Conservation (phyloP, 2,888 invertebrate genomes). For the Glyphotaelius pellucidus region DNA sequence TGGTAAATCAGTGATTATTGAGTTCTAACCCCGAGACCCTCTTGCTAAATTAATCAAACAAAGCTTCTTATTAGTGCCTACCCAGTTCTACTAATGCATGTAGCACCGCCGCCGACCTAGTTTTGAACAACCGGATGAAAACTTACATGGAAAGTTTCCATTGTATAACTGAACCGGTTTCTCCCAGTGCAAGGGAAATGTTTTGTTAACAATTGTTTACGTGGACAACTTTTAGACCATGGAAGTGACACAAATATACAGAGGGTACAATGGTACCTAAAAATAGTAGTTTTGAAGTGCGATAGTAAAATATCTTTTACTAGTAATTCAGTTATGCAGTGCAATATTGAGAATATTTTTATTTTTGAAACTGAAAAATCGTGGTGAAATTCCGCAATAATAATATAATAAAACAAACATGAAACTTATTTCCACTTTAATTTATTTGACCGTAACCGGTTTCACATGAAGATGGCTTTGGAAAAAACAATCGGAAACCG, state of each 20-base stretch:
- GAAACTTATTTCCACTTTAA: too few species aligned
- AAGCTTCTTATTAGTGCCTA: neutral
- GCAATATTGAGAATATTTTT: too few species aligned
- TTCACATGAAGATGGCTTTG: too few species aligned
- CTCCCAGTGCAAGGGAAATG: neutral
- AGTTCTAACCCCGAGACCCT: neutral
- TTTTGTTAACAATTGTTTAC: neutral
- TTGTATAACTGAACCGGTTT: neutral
- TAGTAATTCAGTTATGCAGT: neutral
- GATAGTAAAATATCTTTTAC: neutral
- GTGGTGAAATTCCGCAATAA: too few species aligned
- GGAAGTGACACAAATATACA: neutral
- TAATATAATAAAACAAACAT: too few species aligned
- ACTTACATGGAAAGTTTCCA: neutral
- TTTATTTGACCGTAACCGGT: too few species aligned
- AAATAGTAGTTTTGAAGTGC: neutral
- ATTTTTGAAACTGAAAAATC: too few species aligned
- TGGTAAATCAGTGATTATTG: neutral
- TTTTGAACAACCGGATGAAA: neutral
- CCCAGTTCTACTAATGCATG: neutral
- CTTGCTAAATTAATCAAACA: neutral
- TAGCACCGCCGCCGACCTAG: neutral
- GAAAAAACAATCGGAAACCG: too few species aligned
- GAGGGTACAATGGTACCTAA: neutral
- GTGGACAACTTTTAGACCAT: neutral